Percentiles rank a stretch among this genome's conserved stretches.
Evolutionary conservation across 1,140 invertebrate species (phyloP).

Genomic region (Drosophila orosa): DNA sequence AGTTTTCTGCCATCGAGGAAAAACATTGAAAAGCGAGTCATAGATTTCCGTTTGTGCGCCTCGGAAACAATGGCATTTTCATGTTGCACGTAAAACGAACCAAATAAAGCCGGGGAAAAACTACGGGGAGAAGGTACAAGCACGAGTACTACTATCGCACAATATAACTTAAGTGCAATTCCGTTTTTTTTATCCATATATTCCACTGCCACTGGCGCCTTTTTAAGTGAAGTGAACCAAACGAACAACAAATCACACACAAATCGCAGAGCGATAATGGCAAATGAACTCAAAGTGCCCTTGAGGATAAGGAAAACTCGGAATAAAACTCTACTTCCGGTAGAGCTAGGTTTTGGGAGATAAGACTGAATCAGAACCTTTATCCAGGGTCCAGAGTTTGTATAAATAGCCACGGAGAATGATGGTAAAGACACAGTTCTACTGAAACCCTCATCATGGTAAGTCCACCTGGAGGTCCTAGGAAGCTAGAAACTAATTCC

Average conservation of each 20-base stretch:
- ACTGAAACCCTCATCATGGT: slow-evolving; percentile 68
- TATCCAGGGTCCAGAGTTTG: not conserved
- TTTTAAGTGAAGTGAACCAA: slow-evolving; percentile 55
- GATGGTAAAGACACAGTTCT: slow-evolving; percentile 51
- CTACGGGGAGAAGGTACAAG: not conserved
- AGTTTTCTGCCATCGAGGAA: slow-evolving; percentile 47
- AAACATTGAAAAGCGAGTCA: slow-evolving; percentile 76
- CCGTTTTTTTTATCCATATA: slow-evolving; percentile 70
- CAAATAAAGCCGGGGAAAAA: slow-evolving; percentile 37
- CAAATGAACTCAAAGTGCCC: slow-evolving; percentile 27
- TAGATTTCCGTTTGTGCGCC: slow-evolving; percentile 76
- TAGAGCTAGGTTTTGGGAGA: slow-evolving; percentile 6
- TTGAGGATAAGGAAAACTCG: slow-evolving; percentile 21
- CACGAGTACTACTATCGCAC: slow-evolving; percentile 44
- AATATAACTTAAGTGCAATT: slow-evolving; percentile 77
- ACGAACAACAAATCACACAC: slow-evolving; percentile 39
- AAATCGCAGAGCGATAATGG: slow-evolving; percentile 38
- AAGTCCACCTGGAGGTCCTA: slow-evolving; percentile 32
- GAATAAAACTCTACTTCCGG: slow-evolving; percentile 44
- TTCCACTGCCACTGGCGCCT: slow-evolving; percentile 68
- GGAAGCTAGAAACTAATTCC: slow-evolving; percentile 4
- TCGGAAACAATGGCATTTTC: slow-evolving; percentile 78
- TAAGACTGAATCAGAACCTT: slow-evolving; percentile 2
- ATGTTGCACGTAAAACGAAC: slow-evolving; percentile 68
- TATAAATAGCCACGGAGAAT: slow-evolving; percentile 50